Percentiles rank a stretch among this genome's conserved stretches.
These are phyloP conservation scores for Ectropis crepuscularia DNA, from an alignment of 2,888 invertebrate species.

Conservation along the genomic window DNA sequence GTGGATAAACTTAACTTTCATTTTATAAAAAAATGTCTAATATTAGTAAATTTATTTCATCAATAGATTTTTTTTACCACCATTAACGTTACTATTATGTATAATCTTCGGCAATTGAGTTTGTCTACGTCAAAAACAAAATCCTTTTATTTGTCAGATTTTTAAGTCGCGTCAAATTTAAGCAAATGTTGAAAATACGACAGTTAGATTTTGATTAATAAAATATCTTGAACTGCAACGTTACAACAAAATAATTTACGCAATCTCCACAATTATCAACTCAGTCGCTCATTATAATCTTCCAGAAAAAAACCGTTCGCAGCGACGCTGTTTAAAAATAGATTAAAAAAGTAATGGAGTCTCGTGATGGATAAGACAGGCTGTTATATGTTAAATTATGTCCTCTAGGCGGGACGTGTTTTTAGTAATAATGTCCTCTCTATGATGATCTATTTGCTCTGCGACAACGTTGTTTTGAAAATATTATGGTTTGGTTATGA, in stretches of 20 bases:
- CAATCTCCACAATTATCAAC: conserved; percentile 7
- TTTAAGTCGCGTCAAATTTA: too few relatives aligned
- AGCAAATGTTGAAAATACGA: too few relatives aligned
- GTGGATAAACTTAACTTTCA: too few relatives aligned
- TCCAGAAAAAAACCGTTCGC: conserved; percentile 14
- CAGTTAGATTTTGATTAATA: too few relatives aligned
- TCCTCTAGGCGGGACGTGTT: conserved; percentile 32
- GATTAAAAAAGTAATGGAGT: conserved; percentile 47
- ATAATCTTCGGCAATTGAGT: too few relatives aligned
- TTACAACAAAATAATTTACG: conserved; percentile 1
- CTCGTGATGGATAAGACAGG: conserved; percentile 44
- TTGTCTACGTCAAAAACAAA: too few relatives aligned
- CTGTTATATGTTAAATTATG: conserved; percentile 49
- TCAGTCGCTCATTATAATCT: conserved; percentile 11
- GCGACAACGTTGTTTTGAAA: conserved; percentile 23
- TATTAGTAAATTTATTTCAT: too few relatives aligned
- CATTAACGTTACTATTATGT: too few relatives aligned
- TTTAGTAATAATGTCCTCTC: conserved; percentile 28
- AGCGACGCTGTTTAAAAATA: conserved; percentile 47
- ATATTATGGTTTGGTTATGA: conserved; percentile 6
- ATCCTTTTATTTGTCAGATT: too few relatives aligned
- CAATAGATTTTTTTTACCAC: too few relatives aligned
- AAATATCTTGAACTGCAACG: too few relatives aligned
- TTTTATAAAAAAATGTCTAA: too few relatives aligned
- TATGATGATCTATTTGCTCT: conserved; percentile 37